A percentile compares a stretch with the other conserved stretches of the same genome.
phyloP scores from a whole-genome alignment of 2,797 vertebrate species.

The Phaenicophaeus curvirostris region DNA sequence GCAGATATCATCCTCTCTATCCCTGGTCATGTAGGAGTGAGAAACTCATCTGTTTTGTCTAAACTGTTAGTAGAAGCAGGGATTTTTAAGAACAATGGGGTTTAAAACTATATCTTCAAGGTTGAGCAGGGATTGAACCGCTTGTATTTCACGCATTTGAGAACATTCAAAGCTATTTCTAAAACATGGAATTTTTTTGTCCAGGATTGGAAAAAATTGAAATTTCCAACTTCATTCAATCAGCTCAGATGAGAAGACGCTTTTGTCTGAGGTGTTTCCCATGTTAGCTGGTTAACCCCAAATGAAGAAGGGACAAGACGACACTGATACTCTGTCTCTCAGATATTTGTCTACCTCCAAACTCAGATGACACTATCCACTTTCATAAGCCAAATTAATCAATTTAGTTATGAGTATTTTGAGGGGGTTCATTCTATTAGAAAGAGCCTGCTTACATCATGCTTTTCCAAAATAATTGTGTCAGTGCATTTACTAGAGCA shows the following conservation, averaged over 20 bases:
- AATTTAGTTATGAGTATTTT: background rate
- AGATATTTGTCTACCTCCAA: background rate
- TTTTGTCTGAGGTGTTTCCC: background rate
- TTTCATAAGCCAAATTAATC: background rate
- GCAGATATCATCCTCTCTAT: background rate
- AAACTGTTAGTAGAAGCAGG: background rate
- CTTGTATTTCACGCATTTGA: background rate
- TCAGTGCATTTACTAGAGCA: background rate
- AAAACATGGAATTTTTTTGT: background rate
- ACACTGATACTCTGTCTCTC: background rate
- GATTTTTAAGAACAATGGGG: background rate
- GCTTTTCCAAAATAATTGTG: background rate
- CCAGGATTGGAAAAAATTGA: background rate
- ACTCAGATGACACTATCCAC: background rate
- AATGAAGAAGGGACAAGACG: conserved; percentile 1
- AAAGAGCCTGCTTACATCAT: background rate
- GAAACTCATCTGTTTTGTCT: background rate
- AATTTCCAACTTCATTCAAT: background rate
- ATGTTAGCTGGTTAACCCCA: background rate
- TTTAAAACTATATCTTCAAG: background rate
- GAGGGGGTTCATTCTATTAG: background rate
- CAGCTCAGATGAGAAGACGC: background rate
- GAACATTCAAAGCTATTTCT: background rate
- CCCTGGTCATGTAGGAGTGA: background rate
- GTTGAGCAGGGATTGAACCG: background rate